A percentile compares a stretch with the other conserved stretches of the same genome.
These are phyloP conservation scores for Kryptolebias marmoratus DNA, from an alignment of 2,113 vertebrate genomes.

Conservation along the genomic window DNA sequence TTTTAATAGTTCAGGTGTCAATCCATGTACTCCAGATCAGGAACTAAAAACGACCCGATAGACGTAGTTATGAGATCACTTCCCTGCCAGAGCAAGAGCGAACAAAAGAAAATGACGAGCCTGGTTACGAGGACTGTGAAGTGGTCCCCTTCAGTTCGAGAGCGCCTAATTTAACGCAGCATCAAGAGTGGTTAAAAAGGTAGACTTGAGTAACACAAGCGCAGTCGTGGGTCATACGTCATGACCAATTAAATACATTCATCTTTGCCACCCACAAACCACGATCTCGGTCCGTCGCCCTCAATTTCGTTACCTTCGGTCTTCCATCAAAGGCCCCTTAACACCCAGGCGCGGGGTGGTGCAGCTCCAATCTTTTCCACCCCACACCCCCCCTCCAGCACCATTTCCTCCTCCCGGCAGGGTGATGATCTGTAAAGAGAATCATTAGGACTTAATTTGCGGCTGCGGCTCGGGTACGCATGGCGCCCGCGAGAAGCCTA, in stretches of 20 bases:
- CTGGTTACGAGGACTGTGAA: too few species aligned
- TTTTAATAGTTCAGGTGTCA: too few species aligned
- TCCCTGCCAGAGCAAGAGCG: too few species aligned
- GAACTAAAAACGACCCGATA: too few species aligned
- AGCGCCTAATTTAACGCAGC: background rate
- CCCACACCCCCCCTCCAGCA: too few species aligned
- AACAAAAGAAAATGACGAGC: too few species aligned
- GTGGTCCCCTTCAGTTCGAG: too few species aligned
- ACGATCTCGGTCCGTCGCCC: conserved; percentile 45
- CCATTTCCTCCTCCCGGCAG: conserved; percentile 29
- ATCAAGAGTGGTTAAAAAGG: background rate
- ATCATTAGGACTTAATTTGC: conserved; percentile 71
- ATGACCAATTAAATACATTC: conserved; percentile 38
- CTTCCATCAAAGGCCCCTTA: conserved; percentile 37
- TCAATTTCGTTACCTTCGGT: conserved; percentile 28
- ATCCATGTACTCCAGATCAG: too few species aligned
- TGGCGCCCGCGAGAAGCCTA: conserved; percentile 27
- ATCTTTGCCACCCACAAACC: conserved; percentile 22
- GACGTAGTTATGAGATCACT: too few species aligned
- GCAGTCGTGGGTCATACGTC: conserved; percentile 6
- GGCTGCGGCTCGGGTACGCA: conserved; percentile 16
- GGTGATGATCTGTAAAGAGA: conserved; percentile 69
- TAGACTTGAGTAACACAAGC: background rate
- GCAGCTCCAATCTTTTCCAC: conserved; percentile 8
- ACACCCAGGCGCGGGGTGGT: conserved; percentile 4